phyloP scores from a whole-genome alignment of 2,888 invertebrate species.

The Drosophila anceps region DNA sequence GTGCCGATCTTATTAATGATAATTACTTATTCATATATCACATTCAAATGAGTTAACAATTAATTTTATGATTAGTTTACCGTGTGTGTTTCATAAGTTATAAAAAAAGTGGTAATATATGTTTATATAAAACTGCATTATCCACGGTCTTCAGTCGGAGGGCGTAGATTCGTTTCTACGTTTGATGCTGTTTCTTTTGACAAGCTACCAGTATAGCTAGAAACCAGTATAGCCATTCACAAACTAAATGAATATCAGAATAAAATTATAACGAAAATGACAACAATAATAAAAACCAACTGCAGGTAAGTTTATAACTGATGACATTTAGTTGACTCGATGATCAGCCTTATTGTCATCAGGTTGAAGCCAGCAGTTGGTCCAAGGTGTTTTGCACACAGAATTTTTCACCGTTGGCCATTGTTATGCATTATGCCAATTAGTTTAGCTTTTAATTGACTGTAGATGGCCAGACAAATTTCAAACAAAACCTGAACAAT shows the following conservation, averaged over 20 bases:
- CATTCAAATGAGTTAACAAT: too few species aligned
- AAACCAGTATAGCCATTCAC: constrained; percentile 9
- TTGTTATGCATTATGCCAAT: constrained; percentile 18
- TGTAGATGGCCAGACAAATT: constrained; percentile 3
- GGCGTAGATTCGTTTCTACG: constrained; percentile 14
- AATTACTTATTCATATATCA: too few species aligned
- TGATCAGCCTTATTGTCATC: constrained; percentile 67
- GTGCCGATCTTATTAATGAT: too few species aligned
- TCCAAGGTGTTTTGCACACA: not conserved
- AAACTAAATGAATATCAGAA: constrained; percentile 48
- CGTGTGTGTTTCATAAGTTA: too few species aligned
- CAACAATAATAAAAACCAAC: constrained; percentile 33
- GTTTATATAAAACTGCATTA: constrained; percentile 13
- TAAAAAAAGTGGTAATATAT: not conserved
- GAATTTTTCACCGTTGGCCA: constrained; percentile 1
- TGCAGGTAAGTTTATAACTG: constrained; percentile 56
- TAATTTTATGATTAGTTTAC: too few species aligned
- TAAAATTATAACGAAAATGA: constrained; percentile 30
- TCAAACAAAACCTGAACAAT: not conserved
- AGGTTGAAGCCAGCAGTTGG: constrained; percentile 5
- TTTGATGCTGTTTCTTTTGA: constrained; percentile 35
- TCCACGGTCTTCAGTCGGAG: constrained; percentile 2
- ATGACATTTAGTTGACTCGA: constrained; percentile 65
- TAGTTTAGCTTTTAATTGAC: constrained; percentile 5
- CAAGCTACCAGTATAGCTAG: too few species aligned